Conservation (phyloP, 2,797 vertebrate genomes). For the Malacoctenus gilli region DNA sequence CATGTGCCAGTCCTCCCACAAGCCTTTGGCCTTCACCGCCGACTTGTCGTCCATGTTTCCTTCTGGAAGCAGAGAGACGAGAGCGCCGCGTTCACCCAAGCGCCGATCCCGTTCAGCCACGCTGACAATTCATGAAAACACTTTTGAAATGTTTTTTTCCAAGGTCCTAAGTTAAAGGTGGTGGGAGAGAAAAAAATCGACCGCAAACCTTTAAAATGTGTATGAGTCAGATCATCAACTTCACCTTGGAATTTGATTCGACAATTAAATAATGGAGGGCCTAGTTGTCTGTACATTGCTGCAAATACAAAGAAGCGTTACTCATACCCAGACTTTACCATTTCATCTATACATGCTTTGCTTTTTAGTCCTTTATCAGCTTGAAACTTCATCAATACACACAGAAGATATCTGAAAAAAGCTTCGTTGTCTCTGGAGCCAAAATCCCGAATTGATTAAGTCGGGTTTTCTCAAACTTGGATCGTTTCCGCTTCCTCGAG, state of each 20-base stretch:
- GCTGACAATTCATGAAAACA: too few species aligned
- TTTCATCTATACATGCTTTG: not conserved
- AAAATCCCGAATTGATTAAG: too few species aligned
- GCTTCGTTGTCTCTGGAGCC: too few species aligned
- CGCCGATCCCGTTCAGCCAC: not conserved
- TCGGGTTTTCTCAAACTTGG: too few species aligned
- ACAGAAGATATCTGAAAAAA: too few species aligned
- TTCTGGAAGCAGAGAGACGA: constrained; percentile 62
- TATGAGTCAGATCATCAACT: not conserved
- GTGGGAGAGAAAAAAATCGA: not conserved
- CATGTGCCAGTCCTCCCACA: constrained; percentile 88
- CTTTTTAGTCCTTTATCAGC: not conserved
- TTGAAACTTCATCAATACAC: too few species aligned
- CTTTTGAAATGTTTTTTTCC: too few species aligned
- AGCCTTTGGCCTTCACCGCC: constrained; percentile 81
- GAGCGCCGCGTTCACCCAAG: constrained; percentile 14
- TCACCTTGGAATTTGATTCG: not conserved
- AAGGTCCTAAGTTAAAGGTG: not conserved
- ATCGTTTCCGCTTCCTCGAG: too few species aligned
- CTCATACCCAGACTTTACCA: not conserved
- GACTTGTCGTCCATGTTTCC: constrained; percentile 83
- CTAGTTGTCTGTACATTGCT: not conserved
- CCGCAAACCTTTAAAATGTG: not conserved
- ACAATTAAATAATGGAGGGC: not conserved
- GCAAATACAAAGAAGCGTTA: not conserved